phyloP scores from a whole-genome alignment of 2,888 invertebrate species.

The Synanthedon tipuliformis region DNA sequence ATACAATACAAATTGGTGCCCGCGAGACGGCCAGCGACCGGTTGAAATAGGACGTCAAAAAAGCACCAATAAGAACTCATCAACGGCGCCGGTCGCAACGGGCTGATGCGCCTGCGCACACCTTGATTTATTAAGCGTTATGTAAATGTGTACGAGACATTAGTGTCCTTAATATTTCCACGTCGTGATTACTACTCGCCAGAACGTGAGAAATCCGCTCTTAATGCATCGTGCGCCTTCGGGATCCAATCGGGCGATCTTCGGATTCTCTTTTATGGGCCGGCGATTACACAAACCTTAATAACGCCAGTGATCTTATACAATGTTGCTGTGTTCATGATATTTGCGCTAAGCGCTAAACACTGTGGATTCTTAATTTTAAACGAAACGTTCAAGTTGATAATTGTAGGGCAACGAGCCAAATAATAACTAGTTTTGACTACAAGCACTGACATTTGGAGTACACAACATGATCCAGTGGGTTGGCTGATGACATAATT shows the following conservation, averaged over 20 bases:
- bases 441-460: constrained; percentile 43
- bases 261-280: constrained; percentile 39
- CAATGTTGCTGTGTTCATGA: too few relatives aligned
- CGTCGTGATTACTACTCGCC: constrained; percentile 53
- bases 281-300: constrained; percentile 14
- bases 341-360: too few relatives aligned
- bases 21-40: constrained; percentile 11
- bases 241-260: constrained; percentile 39
- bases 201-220: constrained; percentile 46
- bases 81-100: constrained; percentile 46
- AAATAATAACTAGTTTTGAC: constrained; percentile 46
- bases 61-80: constrained; percentile 52
- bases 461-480: constrained; percentile 42
- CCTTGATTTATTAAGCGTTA: constrained; percentile 60
- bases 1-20: neutral
- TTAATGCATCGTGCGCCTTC: constrained; percentile 33
- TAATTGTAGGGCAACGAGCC: constrained; percentile 51
- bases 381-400: constrained; percentile 29
- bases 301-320: too few relatives aligned
- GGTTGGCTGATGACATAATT: constrained; percentile 52
- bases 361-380: neutral
- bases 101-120: constrained; percentile 31
- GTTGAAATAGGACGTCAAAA: constrained; percentile 45
- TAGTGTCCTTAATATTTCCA: constrained; percentile 65
- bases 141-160: constrained; percentile 65